A percentile compares a stretch with the other conserved stretches of the same genome.
These are phyloP conservation scores for Cassiopea xamachana DNA, from an alignment of 30 jellyfish, hydroid and myxozoan genomes.

Conservation along the genomic window DNA sequence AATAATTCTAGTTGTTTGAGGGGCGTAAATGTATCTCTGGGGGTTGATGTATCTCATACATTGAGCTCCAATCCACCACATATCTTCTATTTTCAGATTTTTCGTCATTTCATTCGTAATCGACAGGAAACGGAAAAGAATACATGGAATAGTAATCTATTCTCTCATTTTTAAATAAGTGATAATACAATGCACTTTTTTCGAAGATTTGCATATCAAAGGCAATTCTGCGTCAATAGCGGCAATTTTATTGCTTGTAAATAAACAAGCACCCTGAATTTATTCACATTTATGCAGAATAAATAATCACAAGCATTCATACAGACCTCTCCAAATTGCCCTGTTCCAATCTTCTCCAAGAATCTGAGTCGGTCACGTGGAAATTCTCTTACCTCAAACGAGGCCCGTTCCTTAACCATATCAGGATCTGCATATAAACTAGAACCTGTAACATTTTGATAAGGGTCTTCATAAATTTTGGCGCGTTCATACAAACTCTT, in stretches of 20 bases:
- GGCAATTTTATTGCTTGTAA: background rate
- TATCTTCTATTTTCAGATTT: no score
- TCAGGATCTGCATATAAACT: constrained; percentile 89
- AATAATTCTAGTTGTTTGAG: background rate
- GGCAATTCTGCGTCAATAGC: background rate
- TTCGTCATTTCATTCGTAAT: no score
- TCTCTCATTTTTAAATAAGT: no score
- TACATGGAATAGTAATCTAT: no score
- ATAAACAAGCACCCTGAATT: background rate
- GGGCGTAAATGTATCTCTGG: no score
- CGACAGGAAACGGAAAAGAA: no score
- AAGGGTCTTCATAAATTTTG: constrained; percentile 86
- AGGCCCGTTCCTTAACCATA: constrained; percentile 16
- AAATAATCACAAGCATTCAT: background rate
- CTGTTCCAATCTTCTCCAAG: constrained; percentile 86
- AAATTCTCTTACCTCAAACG: constrained; percentile 54
- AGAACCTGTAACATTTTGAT: constrained; percentile 86
- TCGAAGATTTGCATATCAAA: background rate
- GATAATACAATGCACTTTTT: no score
- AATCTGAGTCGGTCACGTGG: constrained; percentile 80
- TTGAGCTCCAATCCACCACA: no score
- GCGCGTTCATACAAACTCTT: constrained; percentile 70
- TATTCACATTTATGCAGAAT: background rate
- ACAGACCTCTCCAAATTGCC: constrained; percentile 95
- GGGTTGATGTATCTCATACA: no score